Evolutionary conservation across 2,113 vertebrate species (phyloP).

Genomic region (Cebus imitator): DNA sequence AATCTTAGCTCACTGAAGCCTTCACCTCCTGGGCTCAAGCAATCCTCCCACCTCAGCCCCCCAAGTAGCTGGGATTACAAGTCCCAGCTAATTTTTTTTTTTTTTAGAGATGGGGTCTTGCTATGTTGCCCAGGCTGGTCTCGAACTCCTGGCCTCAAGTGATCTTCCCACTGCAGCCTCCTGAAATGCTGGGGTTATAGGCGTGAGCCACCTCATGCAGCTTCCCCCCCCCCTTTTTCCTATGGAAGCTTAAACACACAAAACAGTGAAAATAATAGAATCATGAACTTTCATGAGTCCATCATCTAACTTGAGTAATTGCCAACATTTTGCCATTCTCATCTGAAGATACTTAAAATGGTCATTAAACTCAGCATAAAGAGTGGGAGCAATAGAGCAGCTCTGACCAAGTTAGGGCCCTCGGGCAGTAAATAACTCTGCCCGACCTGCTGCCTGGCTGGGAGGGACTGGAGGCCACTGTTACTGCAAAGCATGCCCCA

Average conservation of each 20-base stretch:
- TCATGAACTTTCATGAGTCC: background rate
- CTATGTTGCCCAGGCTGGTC: no score
- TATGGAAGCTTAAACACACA: background rate
- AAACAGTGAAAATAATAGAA: background rate
- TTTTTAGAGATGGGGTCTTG: no score
- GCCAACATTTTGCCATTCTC: background rate
- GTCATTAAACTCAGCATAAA: background rate
- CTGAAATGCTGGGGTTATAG: no score
- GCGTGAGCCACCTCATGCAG: no score
- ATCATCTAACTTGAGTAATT: background rate
- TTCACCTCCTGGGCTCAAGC: no score
- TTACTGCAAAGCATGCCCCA: no score
- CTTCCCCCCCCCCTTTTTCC: background rate
- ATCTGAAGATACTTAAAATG: background rate
- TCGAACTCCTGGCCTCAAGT: no score
- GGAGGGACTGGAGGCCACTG: background rate
- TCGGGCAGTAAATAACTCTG: fast-evolving
- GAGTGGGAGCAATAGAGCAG: background rate
- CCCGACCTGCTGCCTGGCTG: background rate
- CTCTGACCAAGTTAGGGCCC: background rate
- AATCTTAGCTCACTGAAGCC: no score
- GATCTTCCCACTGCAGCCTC: no score
- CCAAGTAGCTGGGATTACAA: no score
- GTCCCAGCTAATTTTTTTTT: no score
- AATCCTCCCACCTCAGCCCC: no score